Evolutionary conservation across 2,888 invertebrate species (phyloP).

Genomic region (Frankliniella intonsa): DNA sequence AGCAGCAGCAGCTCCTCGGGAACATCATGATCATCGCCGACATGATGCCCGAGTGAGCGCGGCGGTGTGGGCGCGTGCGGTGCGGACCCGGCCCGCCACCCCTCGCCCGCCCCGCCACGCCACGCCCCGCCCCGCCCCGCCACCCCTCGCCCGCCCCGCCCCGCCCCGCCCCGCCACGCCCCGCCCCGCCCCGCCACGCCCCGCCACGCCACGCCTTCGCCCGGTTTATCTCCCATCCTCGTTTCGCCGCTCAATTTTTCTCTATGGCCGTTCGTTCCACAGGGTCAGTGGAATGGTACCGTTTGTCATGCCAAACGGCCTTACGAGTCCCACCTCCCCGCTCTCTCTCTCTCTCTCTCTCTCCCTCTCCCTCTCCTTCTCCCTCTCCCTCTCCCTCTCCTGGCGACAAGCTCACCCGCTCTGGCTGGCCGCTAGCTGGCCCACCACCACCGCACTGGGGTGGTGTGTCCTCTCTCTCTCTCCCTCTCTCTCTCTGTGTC

Average conservation of each 20-base stretch:
- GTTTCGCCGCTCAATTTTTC: slow-evolving; percentile 26
- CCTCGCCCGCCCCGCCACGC: not conserved
- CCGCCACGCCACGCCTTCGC: not conserved
- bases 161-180: not conserved
- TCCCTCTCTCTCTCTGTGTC: not conserved
- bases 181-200: not conserved
- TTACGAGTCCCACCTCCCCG: not conserved
- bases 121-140: no score
- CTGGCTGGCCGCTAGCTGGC: no score
- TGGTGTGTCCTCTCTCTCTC: no score
- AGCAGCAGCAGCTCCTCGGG: no score
- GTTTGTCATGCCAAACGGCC: slow-evolving; percentile 23
- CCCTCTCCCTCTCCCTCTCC: not conserved
- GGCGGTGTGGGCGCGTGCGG: not conserved
- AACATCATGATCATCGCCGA: no score
- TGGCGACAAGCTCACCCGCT: not conserved
- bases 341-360: not conserved
- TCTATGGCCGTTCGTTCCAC: slow-evolving; percentile 26
- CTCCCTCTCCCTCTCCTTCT: not conserved
- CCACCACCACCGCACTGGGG: no score
- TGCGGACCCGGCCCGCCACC: not conserved
- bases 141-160: not conserved
- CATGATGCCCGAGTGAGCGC: not conserved
- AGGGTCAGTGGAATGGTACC: slow-evolving; percentile 24
- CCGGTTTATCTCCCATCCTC: slow-evolving; percentile 26